Evolutionary conservation across 1,140 invertebrate genomes (phyloP).

Genomic region (Scaptodrosophila lebanonensis): DNA sequence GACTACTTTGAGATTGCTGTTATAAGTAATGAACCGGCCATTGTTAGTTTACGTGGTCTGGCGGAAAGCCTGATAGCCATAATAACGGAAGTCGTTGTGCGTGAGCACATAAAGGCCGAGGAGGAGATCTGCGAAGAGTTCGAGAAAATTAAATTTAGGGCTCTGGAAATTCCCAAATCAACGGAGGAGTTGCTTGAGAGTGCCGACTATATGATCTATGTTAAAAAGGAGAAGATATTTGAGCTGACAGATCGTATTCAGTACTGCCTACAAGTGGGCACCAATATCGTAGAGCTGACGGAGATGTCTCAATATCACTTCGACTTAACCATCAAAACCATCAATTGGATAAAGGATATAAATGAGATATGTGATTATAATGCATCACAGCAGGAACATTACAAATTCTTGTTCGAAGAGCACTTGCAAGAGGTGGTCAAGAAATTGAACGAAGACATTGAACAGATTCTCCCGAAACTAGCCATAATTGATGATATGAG

Average conservation of each 20-base stretch:
- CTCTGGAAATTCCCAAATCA: slow-evolving; percentile 82
- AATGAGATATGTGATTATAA: slow-evolving; percentile 85
- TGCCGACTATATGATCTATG: slow-evolving; percentile 82
- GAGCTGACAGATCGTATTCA: slow-evolving; percentile 81
- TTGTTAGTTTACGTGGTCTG: slow-evolving; percentile 77
- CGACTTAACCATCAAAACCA: slow-evolving; percentile 82
- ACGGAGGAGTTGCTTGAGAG: slow-evolving; percentile 85
- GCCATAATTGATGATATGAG: slow-evolving; percentile 84
- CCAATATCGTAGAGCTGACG: slow-evolving; percentile 83
- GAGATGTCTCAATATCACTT: slow-evolving; percentile 83
- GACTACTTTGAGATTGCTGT: slow-evolving; percentile 81
- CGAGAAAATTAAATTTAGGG: slow-evolving; percentile 80
- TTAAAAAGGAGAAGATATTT: slow-evolving; percentile 81
- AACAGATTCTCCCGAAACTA: slow-evolving; percentile 84
- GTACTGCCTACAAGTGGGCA: slow-evolving; percentile 81
- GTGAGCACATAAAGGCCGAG: slow-evolving; percentile 79
- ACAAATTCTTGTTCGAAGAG: slow-evolving; percentile 89
- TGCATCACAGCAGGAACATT: slow-evolving; percentile 85
- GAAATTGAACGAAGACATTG: slow-evolving; percentile 83
- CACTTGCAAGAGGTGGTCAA: slow-evolving; percentile 83
- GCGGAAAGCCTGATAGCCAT: slow-evolving; percentile 77
- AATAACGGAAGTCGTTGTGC: slow-evolving; percentile 78
- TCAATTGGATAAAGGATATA: slow-evolving; percentile 85
- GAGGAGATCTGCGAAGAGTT: slow-evolving; percentile 82
- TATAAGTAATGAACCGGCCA: slow-evolving; percentile 78